These are phyloP conservation scores for Metridium senile DNA, from an alignment of 92 coral and sea anemone species.

Conservation along the genomic window DNA sequence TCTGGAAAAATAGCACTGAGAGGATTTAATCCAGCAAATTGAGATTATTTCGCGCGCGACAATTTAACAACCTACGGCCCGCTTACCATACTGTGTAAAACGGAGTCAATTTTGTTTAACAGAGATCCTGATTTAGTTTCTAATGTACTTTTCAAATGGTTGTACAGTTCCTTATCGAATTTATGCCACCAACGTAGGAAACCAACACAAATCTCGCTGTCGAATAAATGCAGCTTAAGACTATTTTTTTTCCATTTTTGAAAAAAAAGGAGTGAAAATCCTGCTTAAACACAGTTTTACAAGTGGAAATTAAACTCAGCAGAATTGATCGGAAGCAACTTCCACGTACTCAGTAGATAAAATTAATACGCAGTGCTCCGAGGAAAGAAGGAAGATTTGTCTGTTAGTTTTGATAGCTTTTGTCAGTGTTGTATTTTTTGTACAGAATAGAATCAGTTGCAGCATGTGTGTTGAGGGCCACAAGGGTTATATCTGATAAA, in stretches of 20 bases:
- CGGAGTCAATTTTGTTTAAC: not conserved
- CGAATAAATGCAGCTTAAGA: not conserved
- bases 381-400: too few relatives aligned
- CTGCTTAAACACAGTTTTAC: too few relatives aligned
- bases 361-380: too few relatives aligned
- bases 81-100: not conserved
- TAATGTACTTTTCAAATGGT: not conserved
- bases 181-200: not conserved
- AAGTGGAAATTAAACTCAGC: not conserved
- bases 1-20: too few relatives aligned
- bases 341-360: too few relatives aligned
- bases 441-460: not conserved
- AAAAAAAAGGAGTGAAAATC: not conserved
- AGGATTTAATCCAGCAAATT: too few relatives aligned
- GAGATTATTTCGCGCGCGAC: not conserved
- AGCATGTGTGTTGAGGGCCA: not conserved
- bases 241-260: not conserved
- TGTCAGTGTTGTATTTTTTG: too few relatives aligned
- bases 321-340: not conserved
- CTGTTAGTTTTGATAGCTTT: too few relatives aligned
- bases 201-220: not conserved
- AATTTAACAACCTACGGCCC: not conserved
- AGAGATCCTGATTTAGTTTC: not conserved
- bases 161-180: not conserved
- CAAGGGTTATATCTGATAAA: not conserved